phyloP scores from a whole-genome alignment of 2,888 invertebrate species.

The Euplexia lucipara region DNA sequence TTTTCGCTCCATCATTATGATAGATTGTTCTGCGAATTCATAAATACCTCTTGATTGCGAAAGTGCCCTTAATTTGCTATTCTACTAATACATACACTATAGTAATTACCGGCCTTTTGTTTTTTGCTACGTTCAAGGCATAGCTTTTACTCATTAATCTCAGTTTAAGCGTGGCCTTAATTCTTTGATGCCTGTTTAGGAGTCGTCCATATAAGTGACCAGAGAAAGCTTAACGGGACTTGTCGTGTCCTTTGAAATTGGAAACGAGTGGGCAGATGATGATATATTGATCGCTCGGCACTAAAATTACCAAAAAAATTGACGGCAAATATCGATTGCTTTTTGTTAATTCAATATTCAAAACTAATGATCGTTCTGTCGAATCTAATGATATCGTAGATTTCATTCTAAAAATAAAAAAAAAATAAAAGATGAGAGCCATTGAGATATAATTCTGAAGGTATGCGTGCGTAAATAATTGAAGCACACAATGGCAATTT shows the following conservation, averaged over 20 bases:
- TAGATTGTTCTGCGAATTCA: constrained; percentile 23
- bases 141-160: constrained; percentile 57
- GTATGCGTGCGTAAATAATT: constrained; percentile 39
- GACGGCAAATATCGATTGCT: background rate
- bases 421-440: background rate
- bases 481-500: constrained; percentile 27
- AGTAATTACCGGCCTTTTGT: constrained; percentile 9
- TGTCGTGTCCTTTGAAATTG: constrained; percentile 45
- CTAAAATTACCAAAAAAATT: constrained; percentile 5
- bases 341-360: background rate
- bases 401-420: background rate
- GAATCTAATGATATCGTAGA: background rate
- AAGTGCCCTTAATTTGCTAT: constrained; percentile 35
- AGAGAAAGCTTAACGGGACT: constrained; percentile 65
- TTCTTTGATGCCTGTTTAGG: constrained; percentile 55
- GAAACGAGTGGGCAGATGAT: constrained; percentile 23
- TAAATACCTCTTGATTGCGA: constrained; percentile 23
- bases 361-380: background rate
- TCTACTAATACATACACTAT: constrained; percentile 18
- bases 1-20: constrained; percentile 1
- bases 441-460: constrained; percentile 1
- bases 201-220: constrained; percentile 35
- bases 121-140: constrained; percentile 12
- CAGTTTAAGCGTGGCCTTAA: constrained; percentile 57
- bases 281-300: constrained; percentile 13